These are phyloP conservation scores for Dolichoris vasculosae DNA, from an alignment of 1,140 invertebrate genomes.

Conservation along the genomic window DNA sequence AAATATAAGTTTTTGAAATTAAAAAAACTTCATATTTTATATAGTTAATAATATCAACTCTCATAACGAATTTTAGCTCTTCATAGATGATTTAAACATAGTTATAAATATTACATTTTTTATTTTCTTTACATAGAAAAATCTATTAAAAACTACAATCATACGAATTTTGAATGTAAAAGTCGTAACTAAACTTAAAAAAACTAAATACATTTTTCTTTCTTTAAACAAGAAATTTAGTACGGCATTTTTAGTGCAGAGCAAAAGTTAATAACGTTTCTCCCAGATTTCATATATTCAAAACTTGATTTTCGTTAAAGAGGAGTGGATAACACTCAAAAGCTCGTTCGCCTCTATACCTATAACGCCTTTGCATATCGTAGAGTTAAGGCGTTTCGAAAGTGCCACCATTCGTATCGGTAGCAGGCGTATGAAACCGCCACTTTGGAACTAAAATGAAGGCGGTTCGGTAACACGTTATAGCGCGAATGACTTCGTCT, in stretches of 20 bases:
- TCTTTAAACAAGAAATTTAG: not conserved
- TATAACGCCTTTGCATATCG: not conserved
- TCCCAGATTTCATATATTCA: not conserved
- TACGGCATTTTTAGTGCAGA: not conserved
- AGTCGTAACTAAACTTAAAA: too few relatives aligned
- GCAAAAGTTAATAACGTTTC: conserved; percentile 25
- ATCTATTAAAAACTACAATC: too few relatives aligned
- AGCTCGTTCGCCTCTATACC: conserved; percentile 42
- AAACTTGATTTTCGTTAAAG: conserved; percentile 17
- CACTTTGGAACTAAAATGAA: conserved; percentile 62
- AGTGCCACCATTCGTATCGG: conserved; percentile 55
- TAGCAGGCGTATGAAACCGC: conserved; percentile 60
- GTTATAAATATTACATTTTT: too few relatives aligned
- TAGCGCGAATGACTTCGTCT: conserved; percentile 53
- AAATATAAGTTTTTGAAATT: too few relatives aligned
- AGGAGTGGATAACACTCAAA: not conserved
- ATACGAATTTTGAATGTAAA: too few relatives aligned
- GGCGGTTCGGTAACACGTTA: conserved; percentile 45
- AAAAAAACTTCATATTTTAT: too few relatives aligned
- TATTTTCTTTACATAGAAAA: too few relatives aligned
- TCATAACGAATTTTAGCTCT: too few relatives aligned
- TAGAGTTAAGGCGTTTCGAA: not conserved
- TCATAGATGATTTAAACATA: too few relatives aligned
- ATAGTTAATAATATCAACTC: too few relatives aligned
- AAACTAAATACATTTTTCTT: not conserved